These are phyloP conservation scores for Hydractinia echinata DNA, from an alignment of 30 jellyfish, hydroid and myxozoan genomes.

Conservation along the genomic window DNA sequence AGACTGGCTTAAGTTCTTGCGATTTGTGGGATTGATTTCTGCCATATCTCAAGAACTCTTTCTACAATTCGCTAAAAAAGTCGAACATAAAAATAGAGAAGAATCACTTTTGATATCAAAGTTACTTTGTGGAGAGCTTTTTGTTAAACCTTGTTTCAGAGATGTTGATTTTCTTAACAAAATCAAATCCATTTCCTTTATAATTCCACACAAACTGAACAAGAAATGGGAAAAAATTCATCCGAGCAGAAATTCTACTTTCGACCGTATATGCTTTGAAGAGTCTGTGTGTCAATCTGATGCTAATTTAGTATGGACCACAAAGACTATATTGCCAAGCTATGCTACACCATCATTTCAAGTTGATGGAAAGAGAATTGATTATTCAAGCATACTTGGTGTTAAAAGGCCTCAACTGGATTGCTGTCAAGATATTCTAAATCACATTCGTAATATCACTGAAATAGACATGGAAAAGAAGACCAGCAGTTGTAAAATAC, in stretches of 20 bases:
- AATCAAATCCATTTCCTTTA: constrained; percentile 1
- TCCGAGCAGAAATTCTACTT: neutral
- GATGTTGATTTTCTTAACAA: neutral
- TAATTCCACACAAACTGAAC: neutral
- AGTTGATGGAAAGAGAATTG: neutral
- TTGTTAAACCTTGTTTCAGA: constrained; percentile 24
- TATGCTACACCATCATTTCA: neutral
- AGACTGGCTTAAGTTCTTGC: constrained; percentile 25
- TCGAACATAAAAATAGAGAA: constrained; percentile 14
- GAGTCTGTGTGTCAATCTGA: neutral
- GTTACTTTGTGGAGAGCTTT: neutral
- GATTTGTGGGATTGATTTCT: constrained; percentile 31
- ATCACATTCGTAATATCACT: constrained; percentile 3
- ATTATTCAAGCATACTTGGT: neutral
- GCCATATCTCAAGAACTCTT: constrained; percentile 24
- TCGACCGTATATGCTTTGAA: neutral
- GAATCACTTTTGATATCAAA: neutral
- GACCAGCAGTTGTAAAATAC: neutral
- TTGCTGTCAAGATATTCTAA: neutral
- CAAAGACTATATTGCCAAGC: neutral
- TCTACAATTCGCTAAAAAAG: constrained; percentile 30
- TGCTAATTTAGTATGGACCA: neutral
- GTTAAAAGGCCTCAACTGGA: neutral
- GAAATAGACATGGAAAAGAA: neutral
- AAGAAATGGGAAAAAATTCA: neutral